Conservation (phyloP, 1,140 invertebrate genomes). For the Halyomorpha halys region DNA sequence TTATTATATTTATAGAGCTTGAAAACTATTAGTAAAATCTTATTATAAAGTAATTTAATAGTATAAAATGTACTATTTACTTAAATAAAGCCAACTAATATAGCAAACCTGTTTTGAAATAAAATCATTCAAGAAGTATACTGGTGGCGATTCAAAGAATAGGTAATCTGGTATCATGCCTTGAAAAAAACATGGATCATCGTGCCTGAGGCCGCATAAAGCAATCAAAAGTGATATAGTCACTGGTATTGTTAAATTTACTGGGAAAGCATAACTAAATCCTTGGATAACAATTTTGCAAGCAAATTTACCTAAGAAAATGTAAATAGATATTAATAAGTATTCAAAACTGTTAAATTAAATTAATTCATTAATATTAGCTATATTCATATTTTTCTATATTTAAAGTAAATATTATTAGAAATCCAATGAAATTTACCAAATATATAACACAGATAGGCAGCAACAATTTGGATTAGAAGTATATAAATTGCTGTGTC, state of each 20-base stretch:
- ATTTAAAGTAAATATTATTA: not conserved
- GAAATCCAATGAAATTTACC: constrained; percentile 38
- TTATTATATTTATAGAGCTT: not conserved
- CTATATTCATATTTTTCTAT: not conserved
- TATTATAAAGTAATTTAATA: not conserved
- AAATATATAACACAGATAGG: constrained; percentile 83
- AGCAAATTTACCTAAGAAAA: constrained; percentile 68
- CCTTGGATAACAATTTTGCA: constrained; percentile 95
- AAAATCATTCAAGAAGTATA: constrained; percentile 72
- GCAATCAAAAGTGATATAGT: constrained; percentile 79
- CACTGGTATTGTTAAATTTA: constrained; percentile 83
- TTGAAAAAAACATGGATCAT: constrained; percentile 80
- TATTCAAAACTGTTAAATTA: not conserved
- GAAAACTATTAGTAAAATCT: not conserved
- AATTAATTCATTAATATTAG: not conserved
- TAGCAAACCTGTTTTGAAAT: constrained; percentile 55
- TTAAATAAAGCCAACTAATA: not conserved
- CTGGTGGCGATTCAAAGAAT: constrained; percentile 77
- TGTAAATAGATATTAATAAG: constrained; percentile 11
- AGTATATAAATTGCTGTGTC: constrained; percentile 68
- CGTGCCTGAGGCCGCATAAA: constrained; percentile 73
- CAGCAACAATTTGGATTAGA: constrained; percentile 67
- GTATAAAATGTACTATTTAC: not conserved
- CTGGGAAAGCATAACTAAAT: constrained; percentile 91
- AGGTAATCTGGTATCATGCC: constrained; percentile 74